Evolutionary conservation across 2,797 vertebrate genomes (phyloP).

Genomic region (Dryobates pubescens): DNA sequence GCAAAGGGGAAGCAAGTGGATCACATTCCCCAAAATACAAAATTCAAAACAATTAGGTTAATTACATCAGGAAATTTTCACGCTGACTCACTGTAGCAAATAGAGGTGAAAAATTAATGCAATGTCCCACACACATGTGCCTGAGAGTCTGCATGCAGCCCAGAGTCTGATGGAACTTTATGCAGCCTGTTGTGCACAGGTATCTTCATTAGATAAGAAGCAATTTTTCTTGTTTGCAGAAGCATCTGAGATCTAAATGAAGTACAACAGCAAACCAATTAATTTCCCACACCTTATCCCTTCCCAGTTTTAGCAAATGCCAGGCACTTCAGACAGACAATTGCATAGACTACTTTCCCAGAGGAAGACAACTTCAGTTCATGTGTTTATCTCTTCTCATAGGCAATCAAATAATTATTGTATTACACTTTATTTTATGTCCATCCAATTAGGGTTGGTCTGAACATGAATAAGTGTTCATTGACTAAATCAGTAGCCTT

Average conservation of each 20-base stretch:
- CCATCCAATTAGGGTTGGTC: slow-evolving; percentile 31
- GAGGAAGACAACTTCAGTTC: slow-evolving; percentile 2
- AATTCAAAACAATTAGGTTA: neutral
- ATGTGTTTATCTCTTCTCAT: neutral
- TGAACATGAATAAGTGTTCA: slow-evolving; percentile 55
- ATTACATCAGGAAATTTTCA: neutral
- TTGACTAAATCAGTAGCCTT: slow-evolving; percentile 63
- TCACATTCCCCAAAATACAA: neutral
- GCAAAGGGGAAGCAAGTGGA: neutral
- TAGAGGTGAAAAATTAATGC: neutral
- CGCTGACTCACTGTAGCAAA: neutral
- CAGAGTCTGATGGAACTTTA: neutral
- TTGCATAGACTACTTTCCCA: neutral
- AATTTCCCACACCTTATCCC: neutral
- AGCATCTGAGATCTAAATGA: slow-evolving; percentile 17
- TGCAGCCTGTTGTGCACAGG: neutral
- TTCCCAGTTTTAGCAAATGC: neutral
- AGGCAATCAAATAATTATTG: slow-evolving; percentile 57
- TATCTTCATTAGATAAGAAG: neutral
- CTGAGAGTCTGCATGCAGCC: neutral
- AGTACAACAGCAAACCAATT: slow-evolving; percentile 2
- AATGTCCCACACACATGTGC: neutral
- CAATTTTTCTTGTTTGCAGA: slow-evolving; percentile 1
- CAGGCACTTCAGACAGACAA: slow-evolving; percentile 5
- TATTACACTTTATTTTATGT: slow-evolving; percentile 53